Conservation (phyloP, 2,113 vertebrate genomes). For the Macquaria australasica region DNA sequence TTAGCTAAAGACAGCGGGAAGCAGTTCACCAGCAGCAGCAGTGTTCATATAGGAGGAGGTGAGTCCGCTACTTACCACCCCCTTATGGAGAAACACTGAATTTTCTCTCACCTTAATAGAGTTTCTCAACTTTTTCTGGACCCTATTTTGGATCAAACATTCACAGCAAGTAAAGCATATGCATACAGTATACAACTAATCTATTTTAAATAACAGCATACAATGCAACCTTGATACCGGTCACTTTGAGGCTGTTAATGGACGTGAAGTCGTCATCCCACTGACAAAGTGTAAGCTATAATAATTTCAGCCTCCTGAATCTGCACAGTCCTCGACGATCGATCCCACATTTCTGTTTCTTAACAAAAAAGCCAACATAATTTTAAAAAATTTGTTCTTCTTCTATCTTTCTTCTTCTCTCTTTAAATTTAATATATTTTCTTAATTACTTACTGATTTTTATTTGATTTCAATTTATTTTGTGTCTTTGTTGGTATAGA, state of each 20-base stretch:
- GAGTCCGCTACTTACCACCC: constrained; percentile 23
- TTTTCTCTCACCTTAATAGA: neutral
- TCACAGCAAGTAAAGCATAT: neutral
- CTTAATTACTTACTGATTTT: neutral
- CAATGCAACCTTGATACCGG: neutral
- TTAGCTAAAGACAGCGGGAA: constrained; percentile 96
- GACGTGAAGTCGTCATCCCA: neutral
- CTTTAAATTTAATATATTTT: neutral
- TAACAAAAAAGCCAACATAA: neutral
- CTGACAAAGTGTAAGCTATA: neutral
- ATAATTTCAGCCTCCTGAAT: neutral
- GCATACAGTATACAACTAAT: neutral
- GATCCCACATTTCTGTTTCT: neutral
- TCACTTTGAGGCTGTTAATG: neutral
- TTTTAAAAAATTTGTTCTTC: no score
- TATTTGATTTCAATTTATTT: neutral
- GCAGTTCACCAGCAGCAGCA: constrained; percentile 88
- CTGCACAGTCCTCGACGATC: neutral
- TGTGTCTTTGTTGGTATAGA: neutral
- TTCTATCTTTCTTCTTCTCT: neutral
- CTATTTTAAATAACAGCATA: neutral
- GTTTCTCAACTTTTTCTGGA: neutral
- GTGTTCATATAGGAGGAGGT: constrained; percentile 78
- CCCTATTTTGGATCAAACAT: neutral
- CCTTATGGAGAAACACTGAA: constrained; percentile 9